Conservation (phyloP, 2,888 invertebrate species). For the Glyphotaelius pellucidus region DNA sequence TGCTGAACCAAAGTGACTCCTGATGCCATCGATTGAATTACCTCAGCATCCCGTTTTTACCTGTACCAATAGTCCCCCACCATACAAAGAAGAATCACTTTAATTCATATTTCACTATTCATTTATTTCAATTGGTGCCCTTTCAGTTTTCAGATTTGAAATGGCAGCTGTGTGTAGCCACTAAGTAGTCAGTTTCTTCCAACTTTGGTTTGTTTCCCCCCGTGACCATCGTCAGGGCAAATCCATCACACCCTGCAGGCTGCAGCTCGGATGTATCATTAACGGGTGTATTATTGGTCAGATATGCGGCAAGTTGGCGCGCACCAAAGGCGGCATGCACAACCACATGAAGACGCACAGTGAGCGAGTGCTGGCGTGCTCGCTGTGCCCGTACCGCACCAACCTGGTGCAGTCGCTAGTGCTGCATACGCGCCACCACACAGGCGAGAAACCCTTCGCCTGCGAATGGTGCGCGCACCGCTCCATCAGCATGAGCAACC, state of each 20-base stretch:
- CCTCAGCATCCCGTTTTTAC: too few relatives aligned
- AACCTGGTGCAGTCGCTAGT: constrained; percentile 3
- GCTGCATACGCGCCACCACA: constrained; percentile 8
- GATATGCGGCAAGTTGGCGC: constrained; percentile 6
- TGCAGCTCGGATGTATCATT: neutral
- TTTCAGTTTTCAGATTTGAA: too few relatives aligned
- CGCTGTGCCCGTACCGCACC: constrained; percentile 23
- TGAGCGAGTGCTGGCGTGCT: neutral
- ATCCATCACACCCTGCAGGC: too few relatives aligned
- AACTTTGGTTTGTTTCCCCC: neutral
- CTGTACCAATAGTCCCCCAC: too few relatives aligned
- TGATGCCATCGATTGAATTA: too few relatives aligned
- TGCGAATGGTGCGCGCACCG: constrained; percentile 33
- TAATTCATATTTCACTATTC: too few relatives aligned
- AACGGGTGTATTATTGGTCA: neutral
- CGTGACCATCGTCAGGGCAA: too few relatives aligned
- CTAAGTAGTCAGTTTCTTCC: neutral
- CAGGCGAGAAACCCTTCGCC: constrained; percentile 22
- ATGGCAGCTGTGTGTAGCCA: neutral
- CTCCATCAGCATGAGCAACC: constrained; percentile 30
- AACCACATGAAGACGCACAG: constrained; percentile 19
- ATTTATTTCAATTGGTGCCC: too few relatives aligned
- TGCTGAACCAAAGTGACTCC: too few relatives aligned
- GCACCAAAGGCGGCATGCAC: neutral
- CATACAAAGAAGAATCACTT: too few relatives aligned